Evolutionary conservation across 1,140 invertebrate species (phyloP).

Genomic region (Prorops nasuta): DNA sequence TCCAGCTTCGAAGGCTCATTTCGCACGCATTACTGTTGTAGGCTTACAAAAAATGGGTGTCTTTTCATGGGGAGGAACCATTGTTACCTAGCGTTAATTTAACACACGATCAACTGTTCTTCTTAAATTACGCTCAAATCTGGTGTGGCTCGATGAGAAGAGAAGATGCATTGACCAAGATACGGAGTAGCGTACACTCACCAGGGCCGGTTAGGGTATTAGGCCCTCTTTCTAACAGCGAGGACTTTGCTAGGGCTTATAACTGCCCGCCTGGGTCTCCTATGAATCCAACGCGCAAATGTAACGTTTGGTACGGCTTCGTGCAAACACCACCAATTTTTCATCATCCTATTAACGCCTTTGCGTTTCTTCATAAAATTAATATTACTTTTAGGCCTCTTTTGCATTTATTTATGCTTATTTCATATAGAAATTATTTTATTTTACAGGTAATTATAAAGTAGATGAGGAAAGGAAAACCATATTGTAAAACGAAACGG

Average conservation of each 20-base stretch:
- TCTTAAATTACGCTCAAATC: slow-evolving; percentile 86
- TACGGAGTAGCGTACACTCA: slow-evolving; percentile 92
- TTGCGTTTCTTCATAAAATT: too few relatives aligned
- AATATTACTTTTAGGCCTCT: too few relatives aligned
- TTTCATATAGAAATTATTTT: too few relatives aligned
- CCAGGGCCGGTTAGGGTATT: slow-evolving; percentile 89
- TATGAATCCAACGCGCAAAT: slow-evolving; percentile 92
- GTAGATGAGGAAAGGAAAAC: too few relatives aligned
- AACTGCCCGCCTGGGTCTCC: slow-evolving; percentile 73
- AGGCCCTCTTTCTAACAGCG: slow-evolving; percentile 89
- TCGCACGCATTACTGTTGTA: too few relatives aligned
- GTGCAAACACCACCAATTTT: too few relatives aligned
- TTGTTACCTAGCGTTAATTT: slow-evolving; percentile 77
- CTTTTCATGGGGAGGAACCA: slow-evolving; percentile 68
- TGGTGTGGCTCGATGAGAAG: slow-evolving; percentile 98
- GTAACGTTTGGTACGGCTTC: slow-evolving; percentile 94
- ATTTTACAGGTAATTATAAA: too few relatives aligned
- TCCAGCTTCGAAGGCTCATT: too few relatives aligned
- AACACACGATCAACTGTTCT: slow-evolving; percentile 85
- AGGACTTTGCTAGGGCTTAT: slow-evolving; percentile 85
- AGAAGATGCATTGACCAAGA: slow-evolving; percentile 91
- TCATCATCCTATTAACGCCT: too few relatives aligned
- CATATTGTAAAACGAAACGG: too few relatives aligned
- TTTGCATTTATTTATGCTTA: too few relatives aligned
- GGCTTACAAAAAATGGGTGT: slow-evolving; percentile 80